Conservation (phyloP, 1,140 invertebrate species). For the Microplitis mediator region DNA sequence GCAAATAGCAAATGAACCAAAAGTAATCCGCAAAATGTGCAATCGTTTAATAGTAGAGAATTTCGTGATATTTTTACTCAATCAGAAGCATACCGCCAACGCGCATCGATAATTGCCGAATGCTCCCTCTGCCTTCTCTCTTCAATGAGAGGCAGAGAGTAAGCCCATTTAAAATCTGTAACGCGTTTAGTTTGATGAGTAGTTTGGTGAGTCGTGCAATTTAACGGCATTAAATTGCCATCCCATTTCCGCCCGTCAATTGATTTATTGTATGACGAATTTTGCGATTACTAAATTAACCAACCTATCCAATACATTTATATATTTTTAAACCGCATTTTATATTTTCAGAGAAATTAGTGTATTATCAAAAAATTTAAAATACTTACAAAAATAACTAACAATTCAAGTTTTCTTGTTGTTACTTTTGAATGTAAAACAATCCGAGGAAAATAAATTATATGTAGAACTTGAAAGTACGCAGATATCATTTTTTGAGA, state of each 20-base stretch:
- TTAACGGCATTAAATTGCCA: conserved; percentile 36
- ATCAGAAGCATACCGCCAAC: conserved; percentile 11
- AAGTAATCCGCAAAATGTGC: conserved; percentile 10
- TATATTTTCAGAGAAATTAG: too few species aligned
- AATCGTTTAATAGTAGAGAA: conserved; percentile 11
- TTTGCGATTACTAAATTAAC: conserved; percentile 37
- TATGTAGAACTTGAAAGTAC: too few species aligned
- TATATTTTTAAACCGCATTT: neutral
- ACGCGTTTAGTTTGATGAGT: conserved; percentile 36
- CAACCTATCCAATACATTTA: conserved; percentile 17
- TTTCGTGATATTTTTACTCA: conserved; percentile 23
- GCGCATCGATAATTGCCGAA: conserved; percentile 23
- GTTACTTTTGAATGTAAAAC: too few species aligned
- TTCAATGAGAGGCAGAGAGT: neutral
- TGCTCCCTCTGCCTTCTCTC: conserved; percentile 1
- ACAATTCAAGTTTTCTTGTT: too few species aligned
- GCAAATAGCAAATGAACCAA: conserved; percentile 6
- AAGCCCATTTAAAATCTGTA: conserved; percentile 33
- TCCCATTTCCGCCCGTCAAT: conserved; percentile 39
- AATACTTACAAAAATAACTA: too few species aligned
- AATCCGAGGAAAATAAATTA: too few species aligned
- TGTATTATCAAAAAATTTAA: too few species aligned
- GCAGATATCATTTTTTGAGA: neutral
- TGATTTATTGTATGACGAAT: conserved; percentile 40
- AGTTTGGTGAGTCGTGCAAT: conserved; percentile 35